Percentiles rank a stretch among this genome's conserved stretches.
These are phyloP conservation scores for Neoniphon sammara DNA, from an alignment of 2,797 vertebrate species.

Conservation along the genomic window DNA sequence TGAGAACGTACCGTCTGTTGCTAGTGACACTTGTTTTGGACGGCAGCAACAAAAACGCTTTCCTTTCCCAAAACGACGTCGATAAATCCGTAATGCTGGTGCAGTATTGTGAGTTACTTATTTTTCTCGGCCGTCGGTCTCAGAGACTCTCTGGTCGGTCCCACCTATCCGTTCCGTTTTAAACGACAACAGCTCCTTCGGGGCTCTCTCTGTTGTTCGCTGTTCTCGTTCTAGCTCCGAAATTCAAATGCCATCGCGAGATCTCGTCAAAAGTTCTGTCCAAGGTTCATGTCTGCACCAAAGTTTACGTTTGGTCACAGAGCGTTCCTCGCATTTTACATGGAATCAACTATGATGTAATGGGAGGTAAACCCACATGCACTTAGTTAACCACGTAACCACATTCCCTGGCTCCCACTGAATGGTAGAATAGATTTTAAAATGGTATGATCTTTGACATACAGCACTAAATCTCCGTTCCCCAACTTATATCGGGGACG, in stretches of 20 bases:
- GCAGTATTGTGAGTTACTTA: slow-evolving; percentile 41
- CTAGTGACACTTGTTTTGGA: slow-evolving; percentile 62
- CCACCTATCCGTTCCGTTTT: slow-evolving; percentile 71
- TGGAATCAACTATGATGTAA: not conserved
- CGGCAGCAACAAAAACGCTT: slow-evolving; percentile 19
- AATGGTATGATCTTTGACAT: too few species aligned
- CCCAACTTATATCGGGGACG: too few species aligned
- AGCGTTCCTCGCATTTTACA: not conserved
- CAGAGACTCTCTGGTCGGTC: slow-evolving; percentile 51
- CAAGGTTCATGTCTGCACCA: not conserved
- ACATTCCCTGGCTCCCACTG: too few species aligned
- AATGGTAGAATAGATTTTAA: too few species aligned
- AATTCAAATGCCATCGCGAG: slow-evolving; percentile 83
- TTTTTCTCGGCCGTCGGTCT: slow-evolving; percentile 63
- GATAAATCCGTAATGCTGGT: slow-evolving; percentile 1
- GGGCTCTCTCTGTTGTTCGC: slow-evolving; percentile 69
- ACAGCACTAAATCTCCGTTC: too few species aligned
- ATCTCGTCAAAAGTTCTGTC: slow-evolving; percentile 25
- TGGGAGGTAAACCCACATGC: too few species aligned
- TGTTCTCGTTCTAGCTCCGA: slow-evolving; percentile 68
- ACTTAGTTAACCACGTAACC: too few species aligned
- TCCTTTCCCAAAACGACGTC: slow-evolving; percentile 7
- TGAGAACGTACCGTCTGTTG: slow-evolving; percentile 79
- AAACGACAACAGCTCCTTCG: slow-evolving; percentile 65
- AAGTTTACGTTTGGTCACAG: not conserved